Evolutionary conservation across 2,797 vertebrate species (phyloP).

Genomic region (Myotis planiceps): DNA sequence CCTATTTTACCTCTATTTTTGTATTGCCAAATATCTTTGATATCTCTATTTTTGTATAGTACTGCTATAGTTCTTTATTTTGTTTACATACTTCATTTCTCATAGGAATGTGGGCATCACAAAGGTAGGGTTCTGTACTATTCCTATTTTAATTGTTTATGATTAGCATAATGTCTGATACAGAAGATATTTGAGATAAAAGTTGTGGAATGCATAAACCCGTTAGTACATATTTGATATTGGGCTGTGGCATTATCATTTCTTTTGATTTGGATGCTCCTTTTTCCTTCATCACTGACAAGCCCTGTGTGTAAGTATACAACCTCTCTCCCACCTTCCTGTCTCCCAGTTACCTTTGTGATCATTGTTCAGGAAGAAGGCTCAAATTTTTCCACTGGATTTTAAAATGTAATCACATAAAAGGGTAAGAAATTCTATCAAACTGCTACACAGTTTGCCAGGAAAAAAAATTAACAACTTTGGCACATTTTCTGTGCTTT

Average conservation of each 20-base stretch:
- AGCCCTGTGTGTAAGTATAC: too few species aligned
- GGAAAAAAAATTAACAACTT: neutral
- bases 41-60: neutral
- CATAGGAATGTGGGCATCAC: neutral
- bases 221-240: neutral
- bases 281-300: neutral
- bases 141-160: neutral
- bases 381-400: neutral
- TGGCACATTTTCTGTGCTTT: neutral
- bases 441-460: neutral
- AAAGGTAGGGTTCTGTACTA: neutral
- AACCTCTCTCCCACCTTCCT: fast-evolving
- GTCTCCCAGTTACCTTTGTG: too few species aligned
- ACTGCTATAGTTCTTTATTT: neutral
- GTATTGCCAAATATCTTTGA: neutral
- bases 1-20: neutral
- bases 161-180: neutral
- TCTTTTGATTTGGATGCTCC: neutral
- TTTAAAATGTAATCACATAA: neutral
- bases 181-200: neutral
- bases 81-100: neutral
- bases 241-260: fast-evolving
- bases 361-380: neutral
- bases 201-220: neutral
- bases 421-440: constrained; percentile 23